Evolutionary conservation across 2,797 vertebrate genomes (phyloP).

Genomic region (Brachyrhaphis roseni): DNA sequence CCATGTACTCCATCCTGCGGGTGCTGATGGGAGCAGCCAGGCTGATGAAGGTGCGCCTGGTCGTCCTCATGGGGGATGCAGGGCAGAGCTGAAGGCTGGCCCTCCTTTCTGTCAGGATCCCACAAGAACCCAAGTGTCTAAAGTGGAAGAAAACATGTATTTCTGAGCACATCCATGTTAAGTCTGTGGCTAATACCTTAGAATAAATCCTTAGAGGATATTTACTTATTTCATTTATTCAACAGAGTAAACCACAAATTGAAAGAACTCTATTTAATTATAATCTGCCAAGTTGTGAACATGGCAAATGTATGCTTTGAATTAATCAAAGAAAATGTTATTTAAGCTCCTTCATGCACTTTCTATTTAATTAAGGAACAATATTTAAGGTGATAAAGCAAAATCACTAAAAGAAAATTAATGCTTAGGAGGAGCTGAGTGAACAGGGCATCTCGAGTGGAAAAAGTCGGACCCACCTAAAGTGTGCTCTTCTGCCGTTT

Average conservation of each 20-base stretch:
- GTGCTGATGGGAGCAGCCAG: slow-evolving; percentile 62
- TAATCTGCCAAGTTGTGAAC: neutral
- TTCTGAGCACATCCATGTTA: neutral
- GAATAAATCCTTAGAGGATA: neutral
- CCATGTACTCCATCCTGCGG: slow-evolving; percentile 79
- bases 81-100: slow-evolving; percentile 42
- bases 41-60: slow-evolving; percentile 76
- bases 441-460: neutral
- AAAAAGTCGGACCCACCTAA: slow-evolving; percentile 57
- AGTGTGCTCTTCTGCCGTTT: slow-evolving; percentile 21
- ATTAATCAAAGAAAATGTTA: neutral
- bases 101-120: slow-evolving; percentile 39
- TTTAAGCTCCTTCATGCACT: neutral
- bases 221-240: neutral
- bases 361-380: neutral
- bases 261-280: neutral
- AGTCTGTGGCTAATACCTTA: neutral
- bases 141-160: neutral
- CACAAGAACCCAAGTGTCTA: slow-evolving; percentile 58
- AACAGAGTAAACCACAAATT: neutral
- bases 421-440: neutral
- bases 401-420: neutral
- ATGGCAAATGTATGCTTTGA: neutral
- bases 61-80: slow-evolving; percentile 7
- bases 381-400: too few relatives aligned